These are phyloP conservation scores for Parazoanthus swiftii DNA, from an alignment of 92 coral and sea anemone genomes.

Conservation along the genomic window DNA sequence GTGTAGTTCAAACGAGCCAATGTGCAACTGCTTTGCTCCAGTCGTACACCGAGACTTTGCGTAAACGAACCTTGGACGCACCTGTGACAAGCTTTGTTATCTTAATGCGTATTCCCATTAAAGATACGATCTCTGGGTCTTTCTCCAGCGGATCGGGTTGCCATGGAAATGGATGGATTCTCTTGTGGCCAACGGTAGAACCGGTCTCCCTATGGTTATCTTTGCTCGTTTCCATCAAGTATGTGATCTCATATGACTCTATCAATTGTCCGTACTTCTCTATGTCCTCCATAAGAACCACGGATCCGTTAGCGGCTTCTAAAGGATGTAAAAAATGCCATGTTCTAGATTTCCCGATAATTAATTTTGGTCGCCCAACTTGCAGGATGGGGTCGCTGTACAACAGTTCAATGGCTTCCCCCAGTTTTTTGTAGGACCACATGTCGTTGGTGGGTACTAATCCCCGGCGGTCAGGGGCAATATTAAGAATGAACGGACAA, in stretches of 20 bases:
- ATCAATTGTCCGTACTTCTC: conserved; percentile 56
- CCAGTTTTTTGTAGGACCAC: conserved; percentile 53
- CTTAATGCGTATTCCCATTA: conserved; percentile 48
- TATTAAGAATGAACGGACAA: conserved; percentile 65
- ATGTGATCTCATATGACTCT: conserved; percentile 46
- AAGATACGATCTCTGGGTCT: neutral
- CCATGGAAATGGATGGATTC: conserved; percentile 73
- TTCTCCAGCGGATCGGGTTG: neutral
- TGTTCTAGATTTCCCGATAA: conserved; percentile 17
- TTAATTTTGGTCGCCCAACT: conserved; percentile 35
- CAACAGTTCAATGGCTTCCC: conserved; percentile 58
- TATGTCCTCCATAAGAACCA: conserved; percentile 71
- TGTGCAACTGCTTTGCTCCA: conserved; percentile 58
- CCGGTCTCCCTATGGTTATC: conserved; percentile 33
- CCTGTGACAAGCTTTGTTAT: conserved; percentile 52
- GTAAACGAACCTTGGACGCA: conserved; percentile 27
- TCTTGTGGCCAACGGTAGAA: conserved; percentile 70
- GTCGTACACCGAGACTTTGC: conserved; percentile 64
- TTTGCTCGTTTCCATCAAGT: conserved; percentile 32
- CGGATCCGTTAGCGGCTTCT: conserved; percentile 48
- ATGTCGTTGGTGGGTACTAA: conserved; percentile 62
- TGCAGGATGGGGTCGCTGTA: conserved; percentile 51
- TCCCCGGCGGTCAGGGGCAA: conserved; percentile 73
- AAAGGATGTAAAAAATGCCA: conserved; percentile 36
- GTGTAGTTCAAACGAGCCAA: conserved; percentile 3